Evolutionary conservation across 2,888 invertebrate genomes (phyloP).

Genomic region (Poecilobothrus nobilitatus): DNA sequence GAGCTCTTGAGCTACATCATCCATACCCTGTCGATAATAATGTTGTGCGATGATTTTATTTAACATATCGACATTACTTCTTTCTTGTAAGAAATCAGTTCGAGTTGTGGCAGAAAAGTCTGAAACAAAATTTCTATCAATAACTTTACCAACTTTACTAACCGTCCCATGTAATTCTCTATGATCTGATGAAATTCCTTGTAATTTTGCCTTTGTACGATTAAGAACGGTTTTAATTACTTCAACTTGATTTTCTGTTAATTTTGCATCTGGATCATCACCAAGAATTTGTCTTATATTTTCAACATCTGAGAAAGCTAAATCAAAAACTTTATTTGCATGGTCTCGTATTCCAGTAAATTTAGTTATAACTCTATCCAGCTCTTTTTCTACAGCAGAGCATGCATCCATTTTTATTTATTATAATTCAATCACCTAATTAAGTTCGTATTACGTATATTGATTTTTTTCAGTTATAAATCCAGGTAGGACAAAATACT

Average conservation of each 20-base stretch:
- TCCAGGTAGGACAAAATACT: too few species aligned
- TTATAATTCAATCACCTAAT: too few species aligned
- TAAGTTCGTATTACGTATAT: too few species aligned
- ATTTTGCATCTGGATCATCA: slow-evolving; percentile 46
- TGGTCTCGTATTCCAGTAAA: slow-evolving; percentile 40
- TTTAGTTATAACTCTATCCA: slow-evolving; percentile 40
- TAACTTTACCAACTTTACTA: slow-evolving; percentile 92
- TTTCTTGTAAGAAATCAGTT: slow-evolving; percentile 62
- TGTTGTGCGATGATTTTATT: slow-evolving; percentile 91
- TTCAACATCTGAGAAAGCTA: slow-evolving; percentile 37
- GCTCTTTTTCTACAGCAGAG: slow-evolving; percentile 40
- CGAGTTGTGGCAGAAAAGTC: slow-evolving; percentile 85
- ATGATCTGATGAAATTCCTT: slow-evolving; percentile 77
- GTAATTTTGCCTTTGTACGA: slow-evolving; percentile 73
- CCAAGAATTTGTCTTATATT: slow-evolving; percentile 32
- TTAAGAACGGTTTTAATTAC: slow-evolving; percentile 65
- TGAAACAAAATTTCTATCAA: slow-evolving; percentile 88
- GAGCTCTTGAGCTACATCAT: slow-evolving; percentile 81
- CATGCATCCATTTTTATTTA: neutral
- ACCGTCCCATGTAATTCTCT: slow-evolving; percentile 64
- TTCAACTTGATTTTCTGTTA: slow-evolving; percentile 62
- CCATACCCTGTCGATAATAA: slow-evolving; percentile 87
- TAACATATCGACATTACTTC: slow-evolving; percentile 55
- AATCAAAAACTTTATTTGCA: slow-evolving; percentile 38
- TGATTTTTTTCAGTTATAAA: too few species aligned